Conservation (phyloP, 2,113 vertebrate genomes). For the Prolemur simus region DNA sequence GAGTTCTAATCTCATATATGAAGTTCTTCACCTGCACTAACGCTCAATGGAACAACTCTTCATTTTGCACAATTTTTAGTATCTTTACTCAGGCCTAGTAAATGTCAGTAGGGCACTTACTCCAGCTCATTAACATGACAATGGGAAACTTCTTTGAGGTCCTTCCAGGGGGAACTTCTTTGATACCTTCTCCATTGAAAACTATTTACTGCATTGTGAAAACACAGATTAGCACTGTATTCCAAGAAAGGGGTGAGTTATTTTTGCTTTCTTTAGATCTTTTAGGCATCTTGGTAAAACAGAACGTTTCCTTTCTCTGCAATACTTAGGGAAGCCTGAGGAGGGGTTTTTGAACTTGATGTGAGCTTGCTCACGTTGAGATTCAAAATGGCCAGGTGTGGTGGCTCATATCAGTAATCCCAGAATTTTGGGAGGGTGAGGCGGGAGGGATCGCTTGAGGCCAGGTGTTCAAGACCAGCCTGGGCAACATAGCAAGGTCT, state of each 20-base stretch:
- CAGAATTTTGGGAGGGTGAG: too few species aligned
- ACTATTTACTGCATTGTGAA: neutral
- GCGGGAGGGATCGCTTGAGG: too few species aligned
- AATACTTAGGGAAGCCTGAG: constrained; percentile 15
- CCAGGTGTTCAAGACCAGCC: too few species aligned
- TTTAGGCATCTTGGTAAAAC: constrained; percentile 15
- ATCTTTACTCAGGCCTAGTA: neutral
- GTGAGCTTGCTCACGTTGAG: neutral
- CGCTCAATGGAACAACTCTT: neutral
- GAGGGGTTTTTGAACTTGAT: neutral
- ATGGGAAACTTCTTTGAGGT: neutral
- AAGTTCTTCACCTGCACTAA: neutral
- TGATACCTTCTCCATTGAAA: neutral
- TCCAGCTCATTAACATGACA: neutral
- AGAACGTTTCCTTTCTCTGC: neutral
- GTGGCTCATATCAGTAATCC: too few species aligned
- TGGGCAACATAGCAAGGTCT: too few species aligned
- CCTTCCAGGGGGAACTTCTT: neutral
- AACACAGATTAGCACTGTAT: neutral
- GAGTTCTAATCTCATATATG: neutral
- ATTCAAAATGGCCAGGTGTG: neutral
- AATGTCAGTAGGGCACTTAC: neutral
- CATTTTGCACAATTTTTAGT: neutral
- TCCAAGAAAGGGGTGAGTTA: neutral
- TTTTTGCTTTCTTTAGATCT: neutral